Evolutionary conservation across 2,113 vertebrate genomes (phyloP).

Genomic region (Athene cunicularia): DNA sequence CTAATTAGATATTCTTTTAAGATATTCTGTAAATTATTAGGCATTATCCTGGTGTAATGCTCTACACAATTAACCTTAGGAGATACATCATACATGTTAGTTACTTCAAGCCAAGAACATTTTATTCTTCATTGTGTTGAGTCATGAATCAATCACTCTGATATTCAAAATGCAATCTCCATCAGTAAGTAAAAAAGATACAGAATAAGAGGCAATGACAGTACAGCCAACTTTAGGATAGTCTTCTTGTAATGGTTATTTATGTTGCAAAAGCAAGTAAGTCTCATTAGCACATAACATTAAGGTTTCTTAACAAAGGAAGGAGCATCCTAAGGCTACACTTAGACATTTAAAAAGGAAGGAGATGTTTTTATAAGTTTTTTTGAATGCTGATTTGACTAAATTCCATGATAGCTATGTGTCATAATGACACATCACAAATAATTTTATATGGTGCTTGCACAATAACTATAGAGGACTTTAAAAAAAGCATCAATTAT

Average conservation of each 20-base stretch:
- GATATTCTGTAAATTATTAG: not conserved
- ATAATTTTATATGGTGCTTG: not conserved
- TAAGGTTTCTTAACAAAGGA: not conserved
- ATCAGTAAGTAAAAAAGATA: not conserved
- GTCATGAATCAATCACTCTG: not conserved
- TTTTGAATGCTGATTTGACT: not conserved
- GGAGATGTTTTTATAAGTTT: not conserved
- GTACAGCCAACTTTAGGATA: not conserved
- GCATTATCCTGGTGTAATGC: not conserved
- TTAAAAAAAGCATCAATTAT: not conserved
- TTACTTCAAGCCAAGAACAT: not conserved
- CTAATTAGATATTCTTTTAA: not conserved
- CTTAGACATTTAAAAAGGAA: not conserved
- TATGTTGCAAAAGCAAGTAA: not conserved
- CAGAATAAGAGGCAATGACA: not conserved
- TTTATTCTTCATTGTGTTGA: not conserved
- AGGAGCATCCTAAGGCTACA: not conserved
- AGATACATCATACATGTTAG: fast-evolving
- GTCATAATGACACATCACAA: not conserved
- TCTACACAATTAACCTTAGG: not conserved
- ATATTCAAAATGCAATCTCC: not conserved
- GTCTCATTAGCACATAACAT: not conserved
- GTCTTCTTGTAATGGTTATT: not conserved
- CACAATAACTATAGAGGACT: not conserved
- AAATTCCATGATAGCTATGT: not conserved